phyloP scores from a whole-genome alignment of 2,113 vertebrate species.

The Galbula dea region DNA sequence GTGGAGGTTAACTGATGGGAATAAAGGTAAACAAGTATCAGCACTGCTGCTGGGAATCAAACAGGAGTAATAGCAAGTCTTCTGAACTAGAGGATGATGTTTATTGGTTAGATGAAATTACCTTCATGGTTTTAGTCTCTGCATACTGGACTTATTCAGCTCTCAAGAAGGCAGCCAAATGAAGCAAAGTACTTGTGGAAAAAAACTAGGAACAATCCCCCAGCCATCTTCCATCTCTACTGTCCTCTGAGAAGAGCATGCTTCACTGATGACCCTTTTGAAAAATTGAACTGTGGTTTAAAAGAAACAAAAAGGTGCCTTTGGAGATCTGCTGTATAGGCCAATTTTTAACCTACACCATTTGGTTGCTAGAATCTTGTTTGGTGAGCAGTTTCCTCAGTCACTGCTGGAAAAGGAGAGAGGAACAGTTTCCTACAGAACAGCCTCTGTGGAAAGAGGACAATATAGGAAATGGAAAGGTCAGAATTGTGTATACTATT shows the following conservation, averaged over 20 bases:
- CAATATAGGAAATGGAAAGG: neutral
- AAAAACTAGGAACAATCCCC: constrained; percentile 10
- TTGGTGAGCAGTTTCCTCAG: neutral
- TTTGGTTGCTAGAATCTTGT: neutral
- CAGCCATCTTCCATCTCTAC: neutral
- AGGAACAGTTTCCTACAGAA: neutral
- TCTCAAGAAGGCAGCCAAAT: constrained; percentile 3
- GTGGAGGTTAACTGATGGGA: neutral
- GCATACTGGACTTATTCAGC: constrained; percentile 4
- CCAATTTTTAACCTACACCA: neutral
- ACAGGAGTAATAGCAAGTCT: neutral
- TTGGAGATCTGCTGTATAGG: neutral
- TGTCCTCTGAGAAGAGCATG: neutral
- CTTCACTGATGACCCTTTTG: neutral
- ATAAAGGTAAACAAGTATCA: neutral
- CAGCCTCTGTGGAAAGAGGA: constrained; percentile 13
- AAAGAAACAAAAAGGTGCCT: neutral
- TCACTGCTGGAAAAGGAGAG: constrained; percentile 9
- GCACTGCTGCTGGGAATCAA: neutral
- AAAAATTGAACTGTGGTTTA: neutral
- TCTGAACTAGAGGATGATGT: neutral
- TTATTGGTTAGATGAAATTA: constrained; percentile 30
- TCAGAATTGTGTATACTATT: neutral
- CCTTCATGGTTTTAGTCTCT: constrained; percentile 27
- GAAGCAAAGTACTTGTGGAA: constrained; percentile 26